Evolutionary conservation across 2,113 vertebrate species (phyloP).

Genomic region (Scytalopus superciliaris): DNA sequence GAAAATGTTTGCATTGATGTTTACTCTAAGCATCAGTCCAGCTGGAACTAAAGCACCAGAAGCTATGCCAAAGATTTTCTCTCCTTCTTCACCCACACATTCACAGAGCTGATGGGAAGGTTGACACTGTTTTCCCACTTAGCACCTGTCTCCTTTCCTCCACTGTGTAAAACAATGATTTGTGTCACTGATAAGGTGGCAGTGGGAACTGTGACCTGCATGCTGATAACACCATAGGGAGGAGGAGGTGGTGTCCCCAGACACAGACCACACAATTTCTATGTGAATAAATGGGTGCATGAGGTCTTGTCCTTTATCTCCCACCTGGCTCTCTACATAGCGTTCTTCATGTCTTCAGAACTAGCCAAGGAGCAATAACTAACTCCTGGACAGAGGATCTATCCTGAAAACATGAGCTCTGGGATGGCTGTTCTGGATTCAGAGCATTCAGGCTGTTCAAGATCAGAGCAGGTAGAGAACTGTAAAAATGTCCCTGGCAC

Average conservation of each 20-base stretch:
- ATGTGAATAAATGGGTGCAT: not conserved
- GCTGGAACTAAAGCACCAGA: not conserved
- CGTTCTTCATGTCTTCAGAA: not conserved
- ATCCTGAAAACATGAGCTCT: not conserved
- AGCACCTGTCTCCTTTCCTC: rapidly evolving
- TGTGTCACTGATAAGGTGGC: not conserved
- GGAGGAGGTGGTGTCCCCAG: not conserved
- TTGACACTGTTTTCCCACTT: not conserved
- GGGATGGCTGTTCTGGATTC: not conserved
- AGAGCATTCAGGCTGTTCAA: not conserved
- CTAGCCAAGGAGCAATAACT: not conserved
- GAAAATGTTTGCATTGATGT: not conserved
- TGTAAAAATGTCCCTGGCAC: not conserved
- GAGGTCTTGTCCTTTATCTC: not conserved
- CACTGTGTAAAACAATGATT: not conserved
- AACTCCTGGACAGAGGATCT: not conserved
- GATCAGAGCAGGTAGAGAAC: not conserved
- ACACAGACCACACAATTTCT: not conserved
- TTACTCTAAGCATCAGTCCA: not conserved
- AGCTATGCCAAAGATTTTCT: not conserved
- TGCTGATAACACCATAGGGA: not conserved
- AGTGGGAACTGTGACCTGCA: not conserved
- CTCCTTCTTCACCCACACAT: not conserved
- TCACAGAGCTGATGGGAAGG: not conserved
- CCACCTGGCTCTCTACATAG: not conserved